Evolutionary conservation across 2,113 vertebrate species (phyloP).

Genomic region (Tragelaphus buxtoni): DNA sequence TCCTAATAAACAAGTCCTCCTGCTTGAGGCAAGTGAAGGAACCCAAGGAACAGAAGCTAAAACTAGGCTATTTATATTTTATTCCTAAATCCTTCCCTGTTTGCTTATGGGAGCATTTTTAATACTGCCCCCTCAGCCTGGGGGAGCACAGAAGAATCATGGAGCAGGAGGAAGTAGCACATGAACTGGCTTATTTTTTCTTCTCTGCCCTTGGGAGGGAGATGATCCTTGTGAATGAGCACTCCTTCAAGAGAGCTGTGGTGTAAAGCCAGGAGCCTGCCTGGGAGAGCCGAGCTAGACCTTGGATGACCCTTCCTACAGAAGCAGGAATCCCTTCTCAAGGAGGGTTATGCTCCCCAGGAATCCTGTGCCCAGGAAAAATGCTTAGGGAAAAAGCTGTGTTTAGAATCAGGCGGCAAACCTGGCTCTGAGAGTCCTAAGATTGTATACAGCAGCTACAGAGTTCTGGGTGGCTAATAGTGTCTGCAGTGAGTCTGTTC

Average conservation of each 20-base stretch:
- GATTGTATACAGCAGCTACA: neutral
- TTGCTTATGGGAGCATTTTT: conserved; percentile 31
- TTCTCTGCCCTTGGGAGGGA: neutral
- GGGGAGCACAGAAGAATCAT: neutral
- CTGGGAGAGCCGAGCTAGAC: neutral
- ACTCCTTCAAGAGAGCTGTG: conserved; percentile 16
- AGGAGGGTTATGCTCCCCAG: neutral
- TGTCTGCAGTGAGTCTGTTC: neutral
- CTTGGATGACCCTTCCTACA: conserved; percentile 4
- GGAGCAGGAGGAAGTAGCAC: neutral
- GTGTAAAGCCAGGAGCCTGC: neutral
- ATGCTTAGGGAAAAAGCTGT: neutral
- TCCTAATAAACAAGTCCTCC: conserved; percentile 32
- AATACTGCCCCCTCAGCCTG: neutral
- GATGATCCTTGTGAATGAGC: conserved; percentile 21
- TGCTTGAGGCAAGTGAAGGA: conserved; percentile 31
- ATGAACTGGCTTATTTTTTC: neutral
- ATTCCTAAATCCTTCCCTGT: conserved; percentile 12
- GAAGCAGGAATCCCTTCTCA: conserved; percentile 3
- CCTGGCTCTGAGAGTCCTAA: neutral
- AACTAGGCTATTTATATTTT: conserved; percentile 38
- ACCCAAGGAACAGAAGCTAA: neutral
- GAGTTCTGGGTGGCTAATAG: neutral
- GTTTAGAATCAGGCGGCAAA: neutral
- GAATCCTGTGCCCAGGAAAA: conserved; percentile 7